Conservation (phyloP, 2,888 invertebrate species). For the Drosophila meridionalis region DNA sequence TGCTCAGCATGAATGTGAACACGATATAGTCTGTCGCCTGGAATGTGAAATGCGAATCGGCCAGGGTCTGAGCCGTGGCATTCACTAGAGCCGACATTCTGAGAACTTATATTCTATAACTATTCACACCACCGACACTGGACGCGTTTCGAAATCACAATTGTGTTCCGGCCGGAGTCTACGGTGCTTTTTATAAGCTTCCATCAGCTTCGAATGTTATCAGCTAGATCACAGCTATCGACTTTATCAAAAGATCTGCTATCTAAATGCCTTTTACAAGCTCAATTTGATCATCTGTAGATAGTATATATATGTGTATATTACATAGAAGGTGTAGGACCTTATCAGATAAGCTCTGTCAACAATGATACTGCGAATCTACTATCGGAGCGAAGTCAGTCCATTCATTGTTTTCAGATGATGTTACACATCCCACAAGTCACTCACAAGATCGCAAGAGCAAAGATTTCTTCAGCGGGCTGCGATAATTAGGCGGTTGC, state of each 20-base stretch:
- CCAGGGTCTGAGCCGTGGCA: slow-evolving; percentile 31
- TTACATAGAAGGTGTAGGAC: background rate
- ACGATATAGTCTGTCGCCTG: slow-evolving; percentile 86
- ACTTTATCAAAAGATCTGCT: slow-evolving; percentile 18
- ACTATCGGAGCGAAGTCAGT: slow-evolving; percentile 18
- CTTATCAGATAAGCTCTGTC: slow-evolving; percentile 24
- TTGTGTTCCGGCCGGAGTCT: background rate
- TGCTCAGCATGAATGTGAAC: slow-evolving; percentile 86
- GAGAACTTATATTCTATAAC: background rate
- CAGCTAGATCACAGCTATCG: slow-evolving; percentile 16
- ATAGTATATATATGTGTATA: slow-evolving; percentile 4
- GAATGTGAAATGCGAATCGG: slow-evolving; percentile 72
- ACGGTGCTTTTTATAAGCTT: slow-evolving; percentile 25
- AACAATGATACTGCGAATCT: slow-evolving; percentile 16
- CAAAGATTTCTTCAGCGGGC: slow-evolving; percentile 7
- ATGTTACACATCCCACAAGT: slow-evolving; percentile 7
- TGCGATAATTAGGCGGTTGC: background rate
- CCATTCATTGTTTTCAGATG: slow-evolving; percentile 25
- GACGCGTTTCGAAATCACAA: slow-evolving; percentile 23
- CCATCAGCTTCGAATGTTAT: background rate
- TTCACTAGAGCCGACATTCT: slow-evolving; percentile 52
- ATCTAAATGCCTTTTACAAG: slow-evolving; percentile 34
- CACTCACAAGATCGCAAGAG: slow-evolving; percentile 10
- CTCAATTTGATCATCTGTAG: slow-evolving; percentile 14
- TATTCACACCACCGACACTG: background rate